These are phyloP conservation scores for Venusia cambrica DNA, from an alignment of 2,888 invertebrate species.

Conservation along the genomic window DNA sequence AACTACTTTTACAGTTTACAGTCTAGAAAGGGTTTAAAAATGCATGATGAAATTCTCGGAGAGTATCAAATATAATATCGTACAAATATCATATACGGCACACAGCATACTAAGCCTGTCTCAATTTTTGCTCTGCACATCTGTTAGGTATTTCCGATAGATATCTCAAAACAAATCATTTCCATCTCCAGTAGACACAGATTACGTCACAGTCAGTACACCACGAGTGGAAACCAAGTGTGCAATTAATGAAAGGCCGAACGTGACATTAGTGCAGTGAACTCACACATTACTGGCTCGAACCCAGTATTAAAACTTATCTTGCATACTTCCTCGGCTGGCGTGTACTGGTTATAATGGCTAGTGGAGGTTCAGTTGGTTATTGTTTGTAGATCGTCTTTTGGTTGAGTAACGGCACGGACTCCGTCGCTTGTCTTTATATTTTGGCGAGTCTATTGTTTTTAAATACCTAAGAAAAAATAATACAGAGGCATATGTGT, in stretches of 20 bases:
- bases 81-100: too few relatives aligned
- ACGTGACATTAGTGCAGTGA: conserved; percentile 77
- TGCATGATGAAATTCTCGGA: too few relatives aligned
- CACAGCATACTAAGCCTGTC: too few relatives aligned
- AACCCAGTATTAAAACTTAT: conserved; percentile 77
- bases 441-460: too few relatives aligned
- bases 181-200: conserved; percentile 5
- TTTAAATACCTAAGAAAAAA: too few relatives aligned
- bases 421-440: conserved; percentile 1
- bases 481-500: too few relatives aligned
- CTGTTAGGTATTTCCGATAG: conserved; percentile 3
- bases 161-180: conserved; percentile 7
- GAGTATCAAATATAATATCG: too few relatives aligned
- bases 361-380: conserved; percentile 8
- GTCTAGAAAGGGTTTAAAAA: too few relatives aligned
- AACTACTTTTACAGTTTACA: too few relatives aligned
- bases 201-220: conserved; percentile 31
- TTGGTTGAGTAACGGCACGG: too few relatives aligned
- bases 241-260: conserved; percentile 75
- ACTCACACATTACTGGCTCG: conserved; percentile 66
- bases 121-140: too few relatives aligned
- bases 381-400: too few relatives aligned
- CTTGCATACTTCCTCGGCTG: conserved; percentile 71
- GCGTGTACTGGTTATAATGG: conserved; percentile 40
- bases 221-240: conserved; percentile 29